Base-by-base conservation (phyloP, 2,113 vertebrate genomes). In the Podarcis muralis region DNA sequence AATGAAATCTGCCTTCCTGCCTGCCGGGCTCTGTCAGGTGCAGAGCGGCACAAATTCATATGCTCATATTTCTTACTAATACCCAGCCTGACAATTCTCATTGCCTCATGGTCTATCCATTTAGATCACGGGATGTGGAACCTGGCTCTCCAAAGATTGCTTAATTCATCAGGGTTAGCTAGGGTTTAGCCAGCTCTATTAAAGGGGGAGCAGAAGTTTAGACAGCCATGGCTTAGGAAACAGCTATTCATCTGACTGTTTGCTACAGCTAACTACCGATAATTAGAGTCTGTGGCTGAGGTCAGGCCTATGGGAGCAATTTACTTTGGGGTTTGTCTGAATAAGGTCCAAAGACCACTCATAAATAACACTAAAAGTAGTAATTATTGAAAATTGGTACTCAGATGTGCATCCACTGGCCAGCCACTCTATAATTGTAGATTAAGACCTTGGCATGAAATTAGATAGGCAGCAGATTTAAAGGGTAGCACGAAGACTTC, bases 111-210 rank as follows among this genome's bases (percentile, higher is more conserved):
- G 87, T 88, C n/a, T 25, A 32, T 93, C 94, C 90, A 72, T 84
- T 93, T 75, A 66, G 22, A 90, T 94, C 94, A 68, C 87, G 88
- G 74, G 37, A 79, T 92, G 71, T 75, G 59, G 89, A 92, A 88
- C 83, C 83, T 91, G 83, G 90, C 93, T 95, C 95, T 92, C 77
- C 79, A 90, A 92, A 92, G 93, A 92, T 89, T 76, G 91, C 53
- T 93, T 95, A 91, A 93, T 92, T 93, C 3, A 48, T 87, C 87
- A 93, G 86, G 84, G 85, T 89, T 93, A 93, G 93, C 84, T 88
- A 90, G 78, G 85, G 87, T 94, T 95, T 81, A 90, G 74, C 23
- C 30, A 87, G 85, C 81, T 87, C 88, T 82, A 79, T 89, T 79
- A 75, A 88, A 91, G 87, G 62, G 71, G 72, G 71, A 93, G 87